Base-by-base conservation (phyloP, 2,113 vertebrate species). In the Pedetes capensis region DNA sequence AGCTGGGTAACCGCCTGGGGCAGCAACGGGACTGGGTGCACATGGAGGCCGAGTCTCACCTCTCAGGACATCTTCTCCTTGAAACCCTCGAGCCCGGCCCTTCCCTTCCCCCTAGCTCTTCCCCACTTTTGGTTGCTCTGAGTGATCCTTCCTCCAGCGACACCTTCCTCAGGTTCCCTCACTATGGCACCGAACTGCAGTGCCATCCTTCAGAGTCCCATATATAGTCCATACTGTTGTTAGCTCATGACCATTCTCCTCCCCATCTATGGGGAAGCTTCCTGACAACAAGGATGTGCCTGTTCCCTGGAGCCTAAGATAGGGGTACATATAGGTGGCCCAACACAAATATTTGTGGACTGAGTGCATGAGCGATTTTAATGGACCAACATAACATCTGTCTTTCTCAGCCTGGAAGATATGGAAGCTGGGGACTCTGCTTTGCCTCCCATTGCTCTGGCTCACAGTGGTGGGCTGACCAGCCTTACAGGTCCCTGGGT, bases 1-100 rank as follows among this genome's bases (percentile, higher is more conserved):
- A 47, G 51, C 12, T 3, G 1, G 22, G 9, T 1, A 12, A n/a
- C 51, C 8, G 0, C 5, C 20, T 9, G 22, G 83, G 49, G 5
- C 49, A 47, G 37, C 23, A 53, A 34, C 0, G 25, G 1, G 5
- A 32, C 64, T 7, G 11, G 68, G 20, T 0, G 0, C 10, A 37
- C 1, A 1, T 29, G 7, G 6, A 25, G 37, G 44, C 79, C 29
- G 5, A 27, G 6, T 6, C 37, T 87, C 53, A 29, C 44, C 47
- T 55, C 59, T 49, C 1, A 0, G 42, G 61, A 57, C 23, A 32
- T 39, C 14, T 11, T 72, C 63, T 84, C 32, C 32, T 14, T 0
- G 1, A 76, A 23, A 5, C 37, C 39, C 47, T 1, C 7, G 7
- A 37, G 53, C 29, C 42, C 42, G 34, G 27, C 39, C 9, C 27